phyloP scores from a whole-genome alignment of 53 echinoderm and acorn worm species.

The Hippasteria phrygiana region DNA sequence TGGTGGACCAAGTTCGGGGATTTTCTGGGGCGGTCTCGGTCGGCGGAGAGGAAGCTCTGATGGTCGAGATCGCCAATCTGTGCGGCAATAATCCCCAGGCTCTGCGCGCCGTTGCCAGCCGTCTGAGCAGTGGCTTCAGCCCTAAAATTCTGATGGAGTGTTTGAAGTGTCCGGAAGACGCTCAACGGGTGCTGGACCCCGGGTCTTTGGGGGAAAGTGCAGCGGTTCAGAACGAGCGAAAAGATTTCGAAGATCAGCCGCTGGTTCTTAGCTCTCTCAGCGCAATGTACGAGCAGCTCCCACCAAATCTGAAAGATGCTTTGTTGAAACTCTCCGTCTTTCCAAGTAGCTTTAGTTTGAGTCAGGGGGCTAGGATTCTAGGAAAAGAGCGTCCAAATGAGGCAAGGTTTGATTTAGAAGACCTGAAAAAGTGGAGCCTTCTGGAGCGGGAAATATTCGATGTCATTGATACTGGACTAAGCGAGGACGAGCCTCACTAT shows the following conservation, averaged over 20 bases:
- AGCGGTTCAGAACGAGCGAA: slow-evolving; percentile 38
- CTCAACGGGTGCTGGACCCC: slow-evolving; percentile 64
- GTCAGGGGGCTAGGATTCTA: slow-evolving; percentile 50
- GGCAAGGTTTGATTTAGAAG: slow-evolving; percentile 68
- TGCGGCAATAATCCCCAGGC: slow-evolving; percentile 92
- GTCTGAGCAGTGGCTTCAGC: slow-evolving; percentile 68
- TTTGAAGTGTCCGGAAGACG: slow-evolving; percentile 65
- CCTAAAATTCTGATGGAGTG: slow-evolving; percentile 70
- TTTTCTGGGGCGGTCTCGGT: background rate
- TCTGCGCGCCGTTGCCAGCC: slow-evolving; percentile 86
- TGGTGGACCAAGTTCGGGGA: slow-evolving; percentile 36
- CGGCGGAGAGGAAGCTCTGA: slow-evolving; percentile 58
- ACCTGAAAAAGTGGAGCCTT: slow-evolving; percentile 65
- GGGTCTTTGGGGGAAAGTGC: slow-evolving; percentile 30
- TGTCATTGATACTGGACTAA: slow-evolving; percentile 11
- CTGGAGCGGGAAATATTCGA: slow-evolving; percentile 28
- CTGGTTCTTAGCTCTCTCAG: slow-evolving; percentile 63
- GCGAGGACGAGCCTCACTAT: slow-evolving; percentile 52
- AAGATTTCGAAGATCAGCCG: slow-evolving; percentile 57
- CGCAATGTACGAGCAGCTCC: slow-evolving; percentile 63
- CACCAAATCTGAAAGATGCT: slow-evolving; percentile 53
- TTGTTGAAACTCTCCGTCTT: slow-evolving; percentile 78
- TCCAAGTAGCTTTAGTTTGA: slow-evolving; percentile 69
- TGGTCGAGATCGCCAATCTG: slow-evolving; percentile 68
- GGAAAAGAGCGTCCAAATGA: slow-evolving; percentile 47